Base-by-base conservation (phyloP, 2,797 vertebrate genomes). In the Ciconia nigra region DNA sequence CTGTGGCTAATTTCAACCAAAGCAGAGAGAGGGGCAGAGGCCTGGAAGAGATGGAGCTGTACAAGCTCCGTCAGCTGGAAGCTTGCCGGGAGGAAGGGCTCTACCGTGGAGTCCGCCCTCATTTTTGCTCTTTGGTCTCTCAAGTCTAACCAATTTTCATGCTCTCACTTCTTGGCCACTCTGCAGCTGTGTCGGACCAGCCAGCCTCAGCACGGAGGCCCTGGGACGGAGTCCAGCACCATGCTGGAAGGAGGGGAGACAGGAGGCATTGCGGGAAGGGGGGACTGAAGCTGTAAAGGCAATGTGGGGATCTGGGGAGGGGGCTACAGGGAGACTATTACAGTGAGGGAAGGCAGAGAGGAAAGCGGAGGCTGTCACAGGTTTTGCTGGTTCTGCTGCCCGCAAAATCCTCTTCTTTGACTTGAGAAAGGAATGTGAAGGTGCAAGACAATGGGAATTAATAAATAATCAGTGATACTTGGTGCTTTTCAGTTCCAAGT, bases 391-490 rank as follows among this genome's bases (percentile, higher is more conserved):
- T 90, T 89, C 63, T 89, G 87, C 82, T 91, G 41, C 41, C 39
- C 13, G 13, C 63, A 85, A 85, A 91, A 85, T 54, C 58, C 49
- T 67, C 67, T 62, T 93, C 39, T 90, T 73, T 80, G 79, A 54
- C 39, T 35, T 9, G 20, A 44, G 72, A 93, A 86, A 93, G 58
- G 69, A 96, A 87, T 86, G 42, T 31, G 51, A 85, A 94, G n/a
- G 33, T 89, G 47, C 72, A 83, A 78, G 65, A 78, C 78, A 87
- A 84, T 1, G 19, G 35, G 29, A 87, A 84, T 88, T 83, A 96
- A 93, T 82, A 96, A 91, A 91, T 88, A 92, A 95, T 62, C 66
- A 84, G 71, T 57, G 73, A 78, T 65, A 84, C 83, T 80, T 35
- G 21, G 52, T 54, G 44, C 37, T 92, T 95, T 94, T 92, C 65